Base-by-base conservation (phyloP, 1,140 invertebrate genomes). In the Drosophila biarmipes region DNA sequence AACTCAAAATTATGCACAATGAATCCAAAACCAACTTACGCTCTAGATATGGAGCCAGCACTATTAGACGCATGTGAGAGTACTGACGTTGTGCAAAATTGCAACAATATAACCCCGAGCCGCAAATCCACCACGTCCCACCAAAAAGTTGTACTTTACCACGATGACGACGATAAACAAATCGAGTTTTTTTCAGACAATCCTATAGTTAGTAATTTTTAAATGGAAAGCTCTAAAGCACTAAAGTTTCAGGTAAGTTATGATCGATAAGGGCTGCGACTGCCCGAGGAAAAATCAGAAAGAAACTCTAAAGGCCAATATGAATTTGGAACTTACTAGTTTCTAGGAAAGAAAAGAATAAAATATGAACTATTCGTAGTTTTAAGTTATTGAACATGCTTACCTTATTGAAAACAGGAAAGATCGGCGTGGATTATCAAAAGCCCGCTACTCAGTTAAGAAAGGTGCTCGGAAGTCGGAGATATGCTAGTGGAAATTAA, bases 1-100 rank as follows among this genome's bases (percentile, higher is more conserved):
- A 59, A 78, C 8, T 46, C 46, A 7, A 34, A 15, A 2, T 77
- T 75, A 14, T 49, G 69, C 46, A 45, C 80, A 29, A 54, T 67
- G 11, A 72, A 58, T 10, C 73, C 54, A 10, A 63, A 61, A 6
- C 85, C 80, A 0, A 49, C 62, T 2, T 91, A 73, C 19, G 90
- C 80, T 1, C 48, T 91, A 31, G 86, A 91, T 29, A 54, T 91
- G 54, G 90, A 91, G 48, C 90, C 85, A 8, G 90, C 90, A 6
- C n/a, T 91, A 5, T 78, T 64, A 4, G 68, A 73, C 12, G 73
- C 51, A 34, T 34, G 29, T 21, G 81, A 74, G 4, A 82, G 69
- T 66, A 78, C 73, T 42, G 75, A 81, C 51, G 82, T 90, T 42
- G 73, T 68, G 42, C 82, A 78, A 31, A 67, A 76, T 6, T 72